A percentile compares a stretch with the other conserved stretches of the same genome.
Conservation (phyloP, 1,140 invertebrate species). For the Penaeus indicus region DNA sequence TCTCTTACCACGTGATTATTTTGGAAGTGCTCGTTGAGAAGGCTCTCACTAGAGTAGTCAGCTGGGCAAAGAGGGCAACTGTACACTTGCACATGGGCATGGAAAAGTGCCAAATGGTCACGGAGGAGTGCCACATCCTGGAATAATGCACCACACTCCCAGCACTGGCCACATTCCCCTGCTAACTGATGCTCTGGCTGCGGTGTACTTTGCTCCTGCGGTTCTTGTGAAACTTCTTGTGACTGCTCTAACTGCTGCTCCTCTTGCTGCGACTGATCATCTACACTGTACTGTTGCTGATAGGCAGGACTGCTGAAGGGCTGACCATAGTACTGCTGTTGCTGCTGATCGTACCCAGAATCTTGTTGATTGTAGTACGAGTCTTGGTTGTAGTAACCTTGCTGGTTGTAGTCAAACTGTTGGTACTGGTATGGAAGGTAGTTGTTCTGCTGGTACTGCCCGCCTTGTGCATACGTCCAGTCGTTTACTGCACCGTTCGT, state of each 20-base stretch:
- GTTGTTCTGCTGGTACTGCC: constrained; percentile 41
- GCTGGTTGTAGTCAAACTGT: neutral
- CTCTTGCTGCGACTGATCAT: neutral
- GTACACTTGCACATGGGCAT: constrained; percentile 27
- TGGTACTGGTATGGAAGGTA: constrained; percentile 36
- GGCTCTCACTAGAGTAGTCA: constrained; percentile 38
- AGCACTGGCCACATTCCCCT: constrained; percentile 30
- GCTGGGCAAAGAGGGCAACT: constrained; percentile 43
- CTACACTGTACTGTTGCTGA: constrained; percentile 16
- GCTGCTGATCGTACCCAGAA: neutral
- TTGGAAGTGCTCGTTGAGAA: constrained; percentile 43
- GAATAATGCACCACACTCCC: constrained; percentile 46
- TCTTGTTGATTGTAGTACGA: neutral
- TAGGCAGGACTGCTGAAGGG: neutral
- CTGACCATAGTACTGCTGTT: constrained; percentile 13
- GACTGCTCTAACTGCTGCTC: neutral
- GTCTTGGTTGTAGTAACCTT: constrained; percentile 15
- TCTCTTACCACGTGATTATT: constrained; percentile 41
- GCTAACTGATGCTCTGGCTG: constrained; percentile 4
- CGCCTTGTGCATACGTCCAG: constrained; percentile 28
- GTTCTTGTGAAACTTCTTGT: too few relatives aligned
- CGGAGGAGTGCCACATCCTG: constrained; percentile 57
- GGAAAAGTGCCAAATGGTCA: constrained; percentile 56
- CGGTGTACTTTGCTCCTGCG: neutral
- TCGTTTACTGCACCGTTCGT: constrained; percentile 26